Conservation (phyloP, 2,113 vertebrate genomes). For the Platichthys flesus region DNA sequence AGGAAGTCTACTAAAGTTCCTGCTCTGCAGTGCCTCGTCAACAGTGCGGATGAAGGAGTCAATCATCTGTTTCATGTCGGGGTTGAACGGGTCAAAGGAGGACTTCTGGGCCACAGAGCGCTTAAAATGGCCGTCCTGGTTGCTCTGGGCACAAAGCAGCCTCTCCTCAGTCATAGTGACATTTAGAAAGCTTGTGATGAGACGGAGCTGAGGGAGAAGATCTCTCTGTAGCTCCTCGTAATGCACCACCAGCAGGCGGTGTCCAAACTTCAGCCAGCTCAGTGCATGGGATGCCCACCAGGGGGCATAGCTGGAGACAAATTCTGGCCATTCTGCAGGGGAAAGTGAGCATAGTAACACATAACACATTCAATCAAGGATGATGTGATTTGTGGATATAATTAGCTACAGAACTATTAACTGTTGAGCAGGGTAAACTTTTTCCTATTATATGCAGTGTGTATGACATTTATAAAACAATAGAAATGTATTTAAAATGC, state of each 20-base stretch:
- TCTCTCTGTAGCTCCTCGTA: slow-evolving; percentile 92
- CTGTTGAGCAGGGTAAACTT: neutral
- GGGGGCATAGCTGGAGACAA: slow-evolving; percentile 93
- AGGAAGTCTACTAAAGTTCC: slow-evolving; percentile 89
- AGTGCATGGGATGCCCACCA: slow-evolving; percentile 97
- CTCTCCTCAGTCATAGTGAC: slow-evolving; percentile 85
- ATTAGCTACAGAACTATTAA: too few relatives aligned
- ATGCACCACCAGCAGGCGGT: slow-evolving; percentile 90
- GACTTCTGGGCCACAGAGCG: slow-evolving; percentile 86
- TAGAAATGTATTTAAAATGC: too few relatives aligned
- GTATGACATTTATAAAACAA: too few relatives aligned
- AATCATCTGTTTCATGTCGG: slow-evolving; percentile 88
- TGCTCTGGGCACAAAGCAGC: slow-evolving; percentile 92
- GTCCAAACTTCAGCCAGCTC: slow-evolving; percentile 92
- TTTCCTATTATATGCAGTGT: too few relatives aligned
- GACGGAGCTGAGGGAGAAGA: slow-evolving; percentile 87
- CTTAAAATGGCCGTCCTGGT: slow-evolving; percentile 96
- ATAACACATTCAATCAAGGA: neutral
- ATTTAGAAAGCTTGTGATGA: slow-evolving; percentile 89
- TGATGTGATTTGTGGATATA: neutral
- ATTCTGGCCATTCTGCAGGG: slow-evolving; percentile 93
- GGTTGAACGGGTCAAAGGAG: slow-evolving; percentile 90
- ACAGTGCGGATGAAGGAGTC: slow-evolving; percentile 87
- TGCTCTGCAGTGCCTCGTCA: slow-evolving; percentile 85
- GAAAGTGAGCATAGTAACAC: slow-evolving; percentile 5